Base-by-base conservation (phyloP, 2,888 invertebrate species). In the Cantharis flavilabris region DNA sequence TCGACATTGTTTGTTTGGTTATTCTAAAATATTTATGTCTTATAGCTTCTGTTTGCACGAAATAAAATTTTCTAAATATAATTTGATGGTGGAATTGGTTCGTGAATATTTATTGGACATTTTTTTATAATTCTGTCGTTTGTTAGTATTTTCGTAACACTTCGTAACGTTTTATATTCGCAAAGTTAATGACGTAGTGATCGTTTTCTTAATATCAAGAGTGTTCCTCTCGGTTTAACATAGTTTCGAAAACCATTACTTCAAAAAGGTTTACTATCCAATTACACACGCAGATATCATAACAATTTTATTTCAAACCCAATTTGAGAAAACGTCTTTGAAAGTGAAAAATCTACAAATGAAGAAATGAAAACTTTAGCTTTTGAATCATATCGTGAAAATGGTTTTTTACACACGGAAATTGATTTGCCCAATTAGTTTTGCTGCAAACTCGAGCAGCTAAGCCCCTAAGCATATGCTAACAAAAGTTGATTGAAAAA, bases 401-500 rank as follows among this genome's bases (percentile, higher is more conserved):
- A 49, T n/a, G n/a, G 49, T 49, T 49, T 49, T 9, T 49, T 49
- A 30, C 13, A n/a, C 49, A 2, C n/a, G n/a, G 49, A 49, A 13
- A n/a, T 49, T 49, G 49, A 49, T 49, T 76, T 64, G 49, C 26
- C 70, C 70, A 67, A 69, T 70, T 65, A 69, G 18, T 70, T 62
- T 63, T 49, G 33, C 70, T 65, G 26, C 65, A 23, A 49, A 13
- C 70, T 73, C 62, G 76, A 73, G 73, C 74, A 69, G 72, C 78
- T 80, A 82, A 77, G 81, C 13, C 3, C 3, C 81, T 81, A 81
- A 79, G 79, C 79, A 75, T 77, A 75, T 23, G 23, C 13, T 18
- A 65, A 65, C 20, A 13, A 26, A 23, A 23, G 84, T 84, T 83
- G 84, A 85, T 85, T 85, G 84, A 84, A 84, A 85, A 84, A 84